Conservation (phyloP, 2,113 vertebrate species). For the Prietella phreatophila region DNA sequence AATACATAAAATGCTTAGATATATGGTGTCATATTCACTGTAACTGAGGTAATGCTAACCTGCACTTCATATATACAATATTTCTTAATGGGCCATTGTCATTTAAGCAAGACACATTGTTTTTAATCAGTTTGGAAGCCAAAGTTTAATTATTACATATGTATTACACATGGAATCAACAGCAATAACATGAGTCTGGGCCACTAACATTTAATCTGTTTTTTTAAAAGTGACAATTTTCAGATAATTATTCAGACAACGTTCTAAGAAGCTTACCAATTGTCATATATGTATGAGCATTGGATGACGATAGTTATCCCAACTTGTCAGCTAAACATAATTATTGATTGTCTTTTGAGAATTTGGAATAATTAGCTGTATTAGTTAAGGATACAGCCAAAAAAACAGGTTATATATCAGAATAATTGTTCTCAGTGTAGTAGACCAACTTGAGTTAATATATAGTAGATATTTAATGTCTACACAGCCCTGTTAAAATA, state of each 20-base stretch:
- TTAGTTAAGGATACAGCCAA: constrained; percentile 17
- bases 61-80: background rate
- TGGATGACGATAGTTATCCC: constrained; percentile 11
- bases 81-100: background rate
- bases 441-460: constrained; percentile 50
- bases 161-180: background rate
- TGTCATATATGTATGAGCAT: background rate
- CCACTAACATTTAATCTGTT: background rate
- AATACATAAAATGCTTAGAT: background rate
- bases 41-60: background rate
- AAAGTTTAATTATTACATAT: no score
- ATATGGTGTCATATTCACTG: background rate
- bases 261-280: background rate
- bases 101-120: no score
- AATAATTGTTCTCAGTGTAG: constrained; percentile 49
- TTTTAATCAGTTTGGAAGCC: no score
- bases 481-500: no score
- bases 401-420: constrained; percentile 57
- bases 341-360: constrained; percentile 3
- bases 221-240: background rate
- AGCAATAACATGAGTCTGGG: background rate
- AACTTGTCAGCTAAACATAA: constrained; percentile 22
- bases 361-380: constrained; percentile 10
- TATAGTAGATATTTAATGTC: no score
- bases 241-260: background rate